Conservation (phyloP, 1,140 invertebrate genomes). For the Drosophila bipectinata region DNA sequence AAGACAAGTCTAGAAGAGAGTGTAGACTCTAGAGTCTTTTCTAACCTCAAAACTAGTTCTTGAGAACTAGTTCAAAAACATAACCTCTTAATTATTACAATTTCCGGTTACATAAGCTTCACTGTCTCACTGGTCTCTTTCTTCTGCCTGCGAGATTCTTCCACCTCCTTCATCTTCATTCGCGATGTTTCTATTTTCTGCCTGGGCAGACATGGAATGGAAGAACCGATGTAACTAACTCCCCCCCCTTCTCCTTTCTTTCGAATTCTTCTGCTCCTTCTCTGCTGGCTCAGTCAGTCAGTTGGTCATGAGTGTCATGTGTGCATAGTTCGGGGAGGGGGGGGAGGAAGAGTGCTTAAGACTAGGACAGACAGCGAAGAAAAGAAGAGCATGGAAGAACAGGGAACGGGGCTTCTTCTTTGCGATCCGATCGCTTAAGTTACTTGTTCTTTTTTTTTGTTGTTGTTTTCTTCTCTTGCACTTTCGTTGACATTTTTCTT, state of each 20-base stretch:
- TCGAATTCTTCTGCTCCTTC: constrained; percentile 16
- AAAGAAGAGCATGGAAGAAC: neutral
- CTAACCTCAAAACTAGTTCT: neutral
- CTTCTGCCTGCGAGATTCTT: neutral
- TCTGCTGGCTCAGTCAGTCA: constrained; percentile 70
- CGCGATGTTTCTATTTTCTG: constrained; percentile 52
- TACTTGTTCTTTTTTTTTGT: neutral
- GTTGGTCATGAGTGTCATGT: constrained; percentile 82
- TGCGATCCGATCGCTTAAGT: constrained; percentile 22
- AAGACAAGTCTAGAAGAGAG: no score
- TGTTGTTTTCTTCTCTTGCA: constrained; percentile 11
- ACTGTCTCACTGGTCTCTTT: neutral
- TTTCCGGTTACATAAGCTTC: constrained; percentile 2
- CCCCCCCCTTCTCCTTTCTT: neutral
- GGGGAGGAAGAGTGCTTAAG: neutral
- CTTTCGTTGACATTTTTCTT: constrained; percentile 52
- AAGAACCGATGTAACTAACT: neutral
- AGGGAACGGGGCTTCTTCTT: constrained; percentile 19
- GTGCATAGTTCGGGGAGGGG: constrained; percentile 35
- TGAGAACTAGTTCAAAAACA: neutral
- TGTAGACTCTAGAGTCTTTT: no score
- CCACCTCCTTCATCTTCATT: constrained; percentile 9
- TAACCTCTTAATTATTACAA: neutral
- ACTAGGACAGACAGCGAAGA: constrained; percentile 8
- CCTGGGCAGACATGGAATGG: constrained; percentile 3